Evolutionary conservation across 30 jellyfish, hydroid and myxozoan genomes (phyloP), one percentile per base, ranked within the genome.

Genomic region (Phacellophora camtschatica): DNA sequence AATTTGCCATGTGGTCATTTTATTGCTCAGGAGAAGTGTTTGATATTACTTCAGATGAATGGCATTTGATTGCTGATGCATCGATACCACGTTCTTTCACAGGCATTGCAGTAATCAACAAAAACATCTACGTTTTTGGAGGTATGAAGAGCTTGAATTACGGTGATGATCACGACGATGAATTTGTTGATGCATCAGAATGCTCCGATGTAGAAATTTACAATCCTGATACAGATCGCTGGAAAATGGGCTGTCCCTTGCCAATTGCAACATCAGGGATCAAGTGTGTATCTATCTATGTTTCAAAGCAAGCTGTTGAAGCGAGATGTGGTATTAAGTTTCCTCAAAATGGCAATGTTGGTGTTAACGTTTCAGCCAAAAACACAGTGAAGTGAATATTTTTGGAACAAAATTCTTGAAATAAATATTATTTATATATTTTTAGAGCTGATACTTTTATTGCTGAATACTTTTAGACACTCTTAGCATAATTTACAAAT

Each of bases 1-100:
- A 93, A 72, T 93, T 69, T 81, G 99, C 99, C 4, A 82, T 82
- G 96, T 93, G 99, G 99, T 93, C 99, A 12, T 93, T 88, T 56
- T 93, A 93, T 64, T 95, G 99, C 66, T 80, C 99, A 0, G 99
- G 95, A 4, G 99, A 93, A 74, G 95, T 81, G 5, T 93, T 93
- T 69, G 86, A 93, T 74, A 82, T 87, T 32, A 55, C 48, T 22
- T 71, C 95, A 0, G 99, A 93, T 81, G 99, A 93, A 45, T 93
- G 99, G 99, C 90, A 63, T 16, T 30, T 71, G 5, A 93, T 93
- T 33, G 83, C 97, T 11, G 99, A 93, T 77, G 83, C 90, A 28
- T 74, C 84, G 2, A 63, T 93, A 32, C 97, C 99, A 9, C 79
- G 99, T 4, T 89, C 97, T 13, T 83, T 76, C 77, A 81, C 92